Evolutionary conservation across 2,113 vertebrate genomes (phyloP).

Genomic region (Corythoichthys intestinalis): DNA sequence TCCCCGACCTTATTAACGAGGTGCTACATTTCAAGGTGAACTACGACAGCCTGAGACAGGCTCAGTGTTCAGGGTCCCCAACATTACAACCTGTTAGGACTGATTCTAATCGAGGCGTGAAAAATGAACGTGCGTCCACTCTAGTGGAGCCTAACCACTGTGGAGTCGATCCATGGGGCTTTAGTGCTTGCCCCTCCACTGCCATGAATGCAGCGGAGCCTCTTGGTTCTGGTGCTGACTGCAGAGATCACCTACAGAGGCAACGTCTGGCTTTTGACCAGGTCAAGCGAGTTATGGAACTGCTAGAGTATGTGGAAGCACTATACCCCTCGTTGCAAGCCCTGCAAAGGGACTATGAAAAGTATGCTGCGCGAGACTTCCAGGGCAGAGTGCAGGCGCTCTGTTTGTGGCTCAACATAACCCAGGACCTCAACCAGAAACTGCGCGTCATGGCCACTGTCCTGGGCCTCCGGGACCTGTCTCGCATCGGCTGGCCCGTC

Average conservation of each 20-base stretch:
- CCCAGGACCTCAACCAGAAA: slow-evolving; percentile 98
- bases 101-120: slow-evolving; percentile 28
- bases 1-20: slow-evolving; percentile 95
- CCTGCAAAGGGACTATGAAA: slow-evolving; percentile 94
- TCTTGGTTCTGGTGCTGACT: slow-evolving; percentile 68
- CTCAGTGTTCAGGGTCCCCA: slow-evolving; percentile 59
- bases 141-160: slow-evolving; percentile 70
- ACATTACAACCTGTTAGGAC: slow-evolving; percentile 19
- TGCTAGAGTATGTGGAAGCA: slow-evolving; percentile 94
- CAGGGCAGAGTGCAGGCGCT: slow-evolving; percentile 98
- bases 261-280: slow-evolving; percentile 93
- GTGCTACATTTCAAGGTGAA: slow-evolving; percentile 94
- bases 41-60: slow-evolving; percentile 75
- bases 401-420: slow-evolving; percentile 97
- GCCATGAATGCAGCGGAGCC: slow-evolving; percentile 67
- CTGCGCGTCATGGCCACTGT: slow-evolving; percentile 97
- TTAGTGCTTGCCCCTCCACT: slow-evolving; percentile 47
- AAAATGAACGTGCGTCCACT: slow-evolving; percentile 54
- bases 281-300: slow-evolving; percentile 93
- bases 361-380: slow-evolving; percentile 93
- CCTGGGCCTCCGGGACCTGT: slow-evolving; percentile 89
- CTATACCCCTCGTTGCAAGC: slow-evolving; percentile 95
- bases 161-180: slow-evolving; percentile 58
- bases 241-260: slow-evolving; percentile 86
- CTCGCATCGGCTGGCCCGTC: slow-evolving; percentile 96